These are phyloP conservation scores for Psittacula derbiana DNA, from an alignment of 2,797 vertebrate species.

Conservation along the genomic window DNA sequence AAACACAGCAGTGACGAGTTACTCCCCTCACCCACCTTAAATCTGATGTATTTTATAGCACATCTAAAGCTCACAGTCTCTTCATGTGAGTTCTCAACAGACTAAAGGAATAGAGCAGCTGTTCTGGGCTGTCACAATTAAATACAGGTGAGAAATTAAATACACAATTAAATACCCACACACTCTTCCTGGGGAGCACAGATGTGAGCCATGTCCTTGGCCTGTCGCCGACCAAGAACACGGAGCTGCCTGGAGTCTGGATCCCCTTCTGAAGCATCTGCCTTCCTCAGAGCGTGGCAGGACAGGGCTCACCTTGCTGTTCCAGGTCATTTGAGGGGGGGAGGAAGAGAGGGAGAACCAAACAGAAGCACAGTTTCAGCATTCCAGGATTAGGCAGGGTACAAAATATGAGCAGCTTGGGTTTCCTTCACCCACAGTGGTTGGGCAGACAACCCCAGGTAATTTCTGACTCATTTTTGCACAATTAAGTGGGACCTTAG, in stretches of 20 bases:
- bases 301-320: neutral
- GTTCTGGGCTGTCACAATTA: neutral
- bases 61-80: neutral
- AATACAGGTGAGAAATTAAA: neutral
- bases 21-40: no score
- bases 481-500: neutral
- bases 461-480: neutral
- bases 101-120: neutral
- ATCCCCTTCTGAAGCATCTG: neutral
- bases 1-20: neutral
- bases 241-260: neutral
- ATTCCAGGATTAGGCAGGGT: neutral
- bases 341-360: neutral
- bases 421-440: neutral
- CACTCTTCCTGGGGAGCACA: neutral
- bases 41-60: accelerated
- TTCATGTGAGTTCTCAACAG: neutral
- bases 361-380: neutral
- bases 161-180: neutral
- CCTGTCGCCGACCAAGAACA: accelerated
- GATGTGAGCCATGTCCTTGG: neutral
- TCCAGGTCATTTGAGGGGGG: neutral
- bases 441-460: neutral
- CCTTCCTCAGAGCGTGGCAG: neutral
- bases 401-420: neutral